Evolutionary conservation across 92 coral and sea anemone genomes (phyloP).

Genomic region (Meandrina meandrites): DNA sequence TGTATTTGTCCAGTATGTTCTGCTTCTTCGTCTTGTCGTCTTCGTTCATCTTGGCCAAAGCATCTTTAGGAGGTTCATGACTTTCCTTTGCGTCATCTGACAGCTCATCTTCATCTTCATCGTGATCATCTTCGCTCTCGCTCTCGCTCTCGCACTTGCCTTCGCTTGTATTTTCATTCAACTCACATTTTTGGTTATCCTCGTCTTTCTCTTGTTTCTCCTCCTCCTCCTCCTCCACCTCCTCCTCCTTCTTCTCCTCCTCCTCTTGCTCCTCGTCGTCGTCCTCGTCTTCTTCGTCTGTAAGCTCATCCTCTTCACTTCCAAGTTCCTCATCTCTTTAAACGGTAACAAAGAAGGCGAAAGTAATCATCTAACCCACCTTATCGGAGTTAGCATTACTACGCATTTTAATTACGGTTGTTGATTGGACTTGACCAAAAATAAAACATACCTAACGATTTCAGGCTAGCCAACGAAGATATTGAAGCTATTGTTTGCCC

Average conservation of each 20-base stretch:
- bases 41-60: background rate
- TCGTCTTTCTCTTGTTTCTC: slow-evolving; percentile 6
- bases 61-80: background rate
- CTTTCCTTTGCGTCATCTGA: slow-evolving; percentile 28
- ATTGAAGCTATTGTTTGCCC: background rate
- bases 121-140: no score
- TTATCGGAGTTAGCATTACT: background rate
- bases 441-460: no score
- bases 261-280: slow-evolving; percentile 39
- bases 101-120: slow-evolving; percentile 5
- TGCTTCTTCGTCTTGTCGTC: slow-evolving; percentile 20
- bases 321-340: slow-evolving; percentile 2
- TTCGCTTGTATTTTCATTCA: background rate
- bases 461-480: no score
- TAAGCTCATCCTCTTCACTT: slow-evolving; percentile 8
- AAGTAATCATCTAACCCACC: background rate
- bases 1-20: slow-evolving; percentile 4
- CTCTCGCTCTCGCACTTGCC: background rate
- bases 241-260: slow-evolving; percentile 25
- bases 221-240: slow-evolving; percentile 25
- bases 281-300: slow-evolving; percentile 35
- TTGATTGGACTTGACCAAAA: no score
- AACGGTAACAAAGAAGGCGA: background rate
- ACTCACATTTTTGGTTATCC: background rate
- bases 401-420: background rate